Evolutionary conservation across 2,113 vertebrate species (phyloP).

Genomic region (Macrotus californicus): DNA sequence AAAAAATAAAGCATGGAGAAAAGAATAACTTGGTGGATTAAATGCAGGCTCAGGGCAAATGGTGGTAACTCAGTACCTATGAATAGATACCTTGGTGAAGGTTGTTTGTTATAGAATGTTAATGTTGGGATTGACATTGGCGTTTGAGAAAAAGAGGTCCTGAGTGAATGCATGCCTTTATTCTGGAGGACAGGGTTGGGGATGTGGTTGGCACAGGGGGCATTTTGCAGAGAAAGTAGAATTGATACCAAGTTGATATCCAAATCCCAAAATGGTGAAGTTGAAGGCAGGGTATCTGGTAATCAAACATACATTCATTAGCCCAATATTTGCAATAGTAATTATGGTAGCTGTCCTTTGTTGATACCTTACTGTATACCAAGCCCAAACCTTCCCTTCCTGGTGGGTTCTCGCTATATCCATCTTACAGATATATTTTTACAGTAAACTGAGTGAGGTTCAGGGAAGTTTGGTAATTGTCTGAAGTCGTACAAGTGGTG

Average conservation of each 20-base stretch:
- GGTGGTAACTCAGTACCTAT: background rate
- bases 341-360: background rate
- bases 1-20: background rate
- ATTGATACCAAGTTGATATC: background rate
- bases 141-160: background rate
- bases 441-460: background rate
- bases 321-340: background rate
- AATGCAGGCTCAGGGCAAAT: background rate
- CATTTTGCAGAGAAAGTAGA: background rate
- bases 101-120: background rate
- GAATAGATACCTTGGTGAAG: accelerated
- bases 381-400: background rate
- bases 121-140: background rate
- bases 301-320: background rate
- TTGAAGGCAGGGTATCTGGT: no score
- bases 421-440: background rate
- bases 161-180: background rate
- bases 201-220: accelerated
- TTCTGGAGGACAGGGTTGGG: background rate
- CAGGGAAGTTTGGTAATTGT: background rate
- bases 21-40: background rate
- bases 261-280: background rate
- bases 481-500: background rate
- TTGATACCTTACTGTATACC: no score
- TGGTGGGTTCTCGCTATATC: background rate